Evolutionary conservation across 2,797 vertebrate species (phyloP), one percentile per base, ranked within the genome.

Genomic region (Gallinago nigripennis): DNA sequence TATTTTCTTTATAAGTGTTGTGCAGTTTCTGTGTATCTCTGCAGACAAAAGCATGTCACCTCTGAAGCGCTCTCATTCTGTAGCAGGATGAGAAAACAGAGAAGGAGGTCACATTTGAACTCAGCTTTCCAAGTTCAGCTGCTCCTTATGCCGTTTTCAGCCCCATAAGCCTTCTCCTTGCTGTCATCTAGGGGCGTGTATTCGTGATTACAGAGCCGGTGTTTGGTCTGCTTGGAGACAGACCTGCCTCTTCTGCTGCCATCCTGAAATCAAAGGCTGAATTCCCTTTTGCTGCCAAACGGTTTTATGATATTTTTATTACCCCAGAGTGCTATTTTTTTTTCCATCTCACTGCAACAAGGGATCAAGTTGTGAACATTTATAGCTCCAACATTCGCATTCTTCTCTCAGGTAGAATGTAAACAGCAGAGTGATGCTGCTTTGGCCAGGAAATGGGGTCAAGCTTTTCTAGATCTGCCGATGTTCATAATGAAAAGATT

Each of bases 351-450:
- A 30, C 61, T 72, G 86, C 54, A 69, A 75, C 30, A 75, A 53
- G 23, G 76, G 77, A 90, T 88, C 91, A 60, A 64, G 9, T 4
- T 86, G 64, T 78, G 73, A 90, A 90, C 51, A 53, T 82, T 94
- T 72, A 91, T 3, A 92, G 43, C 16, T 39, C 45, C 73, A 90
- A 79, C 31, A 58, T 78, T 85, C 81, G 78, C 87, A 90, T 94
- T 94, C 79, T 89, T 91, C 54, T 91, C 58, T 89, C 78, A 88
- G 78, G 68, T 93, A 91, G 56, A 75, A 80, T 58, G 68, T 93
- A 89, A 94, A 92, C 41, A 94, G 63, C 48, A 72, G 50, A 82
- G 30, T 27, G 65, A 94, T 61, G 31, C 51, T 82, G 43, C 68
- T 90, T 79, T 46, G 35, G 68, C 54, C 82, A 82, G 93, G 83